Evolutionary conservation across 1,140 invertebrate species (phyloP), one percentile per base, ranked within the genome.

Genomic region (Drosophila virilis): DNA sequence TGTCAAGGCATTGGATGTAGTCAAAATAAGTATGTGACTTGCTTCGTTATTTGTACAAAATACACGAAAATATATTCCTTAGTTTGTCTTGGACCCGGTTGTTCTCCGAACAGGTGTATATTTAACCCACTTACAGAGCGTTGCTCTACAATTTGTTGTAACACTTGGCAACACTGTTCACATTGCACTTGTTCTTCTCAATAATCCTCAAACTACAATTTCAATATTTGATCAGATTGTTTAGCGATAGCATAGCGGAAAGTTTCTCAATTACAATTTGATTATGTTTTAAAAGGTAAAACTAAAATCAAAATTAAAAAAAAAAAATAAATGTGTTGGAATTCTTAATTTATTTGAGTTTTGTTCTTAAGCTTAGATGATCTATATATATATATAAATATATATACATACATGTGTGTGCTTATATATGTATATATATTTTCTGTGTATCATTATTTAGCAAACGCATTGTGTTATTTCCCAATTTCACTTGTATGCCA

Each of bases 51-150:
- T 58, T 45, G 58, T 48, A 80, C 76, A 85, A 85, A 80, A 77
- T 80, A 65, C 81, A 73, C 51, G 80, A 80, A 84, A 84, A 84
- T 83, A 82, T 82, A 82, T 84, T 70, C 61, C 61, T 72, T 73
- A 84, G 72, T 83, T 76, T 76, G 80, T 65, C 78, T 90, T 90
- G 86, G 86, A 90, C 86, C 86, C 86, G 81, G 80, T 88, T 79
- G 66, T 88, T 82, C 51, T 90, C 77, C 86, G 78, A 89, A 89
- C 84, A 77, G 84, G 74, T 80, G 77, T 68, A 52, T 64, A 42
- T 28, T 52, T 57, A 66, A 64, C 42, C 51, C 13, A 40, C 32
- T 51, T 62, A 50, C 60, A 35, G 10, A 37, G 42, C 45, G 59
- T 50, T 51, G 8, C 40, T 28, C 58, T 54, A 54, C 67, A 62